These are phyloP conservation scores for Bambusicola thoracicus DNA, from an alignment of 2,113 vertebrate genomes.

Conservation along the genomic window DNA sequence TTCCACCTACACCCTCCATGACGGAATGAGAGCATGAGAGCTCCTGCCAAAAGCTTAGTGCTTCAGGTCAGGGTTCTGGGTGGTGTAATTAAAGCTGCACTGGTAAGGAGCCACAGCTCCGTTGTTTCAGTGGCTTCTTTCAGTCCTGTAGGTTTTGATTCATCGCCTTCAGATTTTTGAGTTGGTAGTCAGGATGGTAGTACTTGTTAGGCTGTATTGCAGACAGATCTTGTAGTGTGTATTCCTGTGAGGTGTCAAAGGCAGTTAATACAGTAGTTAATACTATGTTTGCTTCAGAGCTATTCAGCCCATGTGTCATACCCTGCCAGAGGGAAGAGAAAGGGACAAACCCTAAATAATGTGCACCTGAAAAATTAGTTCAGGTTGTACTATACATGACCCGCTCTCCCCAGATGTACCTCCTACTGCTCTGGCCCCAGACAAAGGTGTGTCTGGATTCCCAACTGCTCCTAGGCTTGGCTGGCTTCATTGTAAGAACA, in stretches of 20 bases:
- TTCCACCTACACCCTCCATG: neutral
- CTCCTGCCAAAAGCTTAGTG: neutral
- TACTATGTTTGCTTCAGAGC: neutral
- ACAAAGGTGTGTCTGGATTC: neutral
- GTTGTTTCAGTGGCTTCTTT: neutral
- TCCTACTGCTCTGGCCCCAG: neutral
- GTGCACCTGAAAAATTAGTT: neutral
- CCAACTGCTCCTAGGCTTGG: neutral
- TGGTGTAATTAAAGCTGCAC: neutral
- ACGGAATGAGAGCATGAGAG: neutral
- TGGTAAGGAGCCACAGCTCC: neutral
- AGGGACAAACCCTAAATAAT: neutral
- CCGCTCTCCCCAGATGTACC: neutral
- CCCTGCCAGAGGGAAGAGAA: neutral
- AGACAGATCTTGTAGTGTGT: neutral
- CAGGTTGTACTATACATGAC: neutral
- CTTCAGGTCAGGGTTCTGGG: neutral
- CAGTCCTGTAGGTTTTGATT: constrained; percentile 6
- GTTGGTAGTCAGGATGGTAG: neutral
- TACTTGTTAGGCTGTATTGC: neutral
- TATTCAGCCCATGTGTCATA: neutral
- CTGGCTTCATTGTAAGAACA: neutral
- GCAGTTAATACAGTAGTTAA: neutral
- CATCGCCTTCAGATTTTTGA: neutral
- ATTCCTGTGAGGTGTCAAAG: neutral